Evolutionary conservation across 2,113 vertebrate species (phyloP).

Genomic region (Tapirus terrestris): DNA sequence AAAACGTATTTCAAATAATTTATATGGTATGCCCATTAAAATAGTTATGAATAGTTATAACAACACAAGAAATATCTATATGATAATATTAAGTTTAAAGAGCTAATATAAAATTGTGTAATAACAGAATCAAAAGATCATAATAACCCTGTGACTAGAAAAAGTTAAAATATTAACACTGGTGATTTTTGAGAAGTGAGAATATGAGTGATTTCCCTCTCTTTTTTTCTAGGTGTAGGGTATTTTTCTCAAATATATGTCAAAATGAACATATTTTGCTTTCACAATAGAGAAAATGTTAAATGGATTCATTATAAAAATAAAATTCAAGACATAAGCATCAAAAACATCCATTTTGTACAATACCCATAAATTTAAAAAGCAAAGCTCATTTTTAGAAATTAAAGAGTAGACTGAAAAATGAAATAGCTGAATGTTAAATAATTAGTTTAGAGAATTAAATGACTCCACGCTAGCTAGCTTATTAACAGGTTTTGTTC

Average conservation of each 20-base stretch:
- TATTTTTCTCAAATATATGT: neutral
- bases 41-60: neutral
- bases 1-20: neutral
- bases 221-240: neutral
- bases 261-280: neutral
- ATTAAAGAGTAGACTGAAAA: neutral
- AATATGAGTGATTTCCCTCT: neutral
- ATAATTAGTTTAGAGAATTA: neutral
- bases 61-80: neutral
- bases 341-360: neutral
- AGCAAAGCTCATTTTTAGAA: neutral
- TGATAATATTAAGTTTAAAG: neutral
- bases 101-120: neutral
- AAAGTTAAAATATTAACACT: neutral
- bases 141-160: neutral
- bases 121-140: neutral
- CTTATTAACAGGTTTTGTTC: neutral
- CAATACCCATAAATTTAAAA: neutral
- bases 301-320: neutral
- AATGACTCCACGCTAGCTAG: neutral
- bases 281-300: neutral
- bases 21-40: neutral
- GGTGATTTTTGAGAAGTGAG: neutral
- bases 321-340: neutral
- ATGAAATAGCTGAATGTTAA: constrained; percentile 23